Base-by-base conservation (phyloP, 1,140 invertebrate genomes). In the Hypothenemus hampei region DNA sequence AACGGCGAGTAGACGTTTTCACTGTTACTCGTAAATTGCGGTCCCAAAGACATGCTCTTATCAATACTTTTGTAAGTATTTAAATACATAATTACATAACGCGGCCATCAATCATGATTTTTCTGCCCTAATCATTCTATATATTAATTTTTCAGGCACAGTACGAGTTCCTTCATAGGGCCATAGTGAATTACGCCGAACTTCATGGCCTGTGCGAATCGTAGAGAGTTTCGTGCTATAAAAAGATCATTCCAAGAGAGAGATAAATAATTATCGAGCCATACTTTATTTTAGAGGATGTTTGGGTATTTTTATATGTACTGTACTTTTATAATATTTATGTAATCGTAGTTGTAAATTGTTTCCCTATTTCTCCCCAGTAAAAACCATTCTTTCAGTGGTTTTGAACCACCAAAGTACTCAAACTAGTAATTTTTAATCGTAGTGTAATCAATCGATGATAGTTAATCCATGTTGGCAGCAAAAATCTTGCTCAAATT, bases 121-220 rank as follows among this genome's bases (percentile, higher is more conserved):
- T 8, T 37, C 15, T 37, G 15, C 7, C 16, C 35, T 37, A 29
- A 1, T 37, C 35, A 8, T 15, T 37, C 7, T 13, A 37, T 8
- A 37, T 2, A 3, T 16, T 16, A 16, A 37, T 53, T 39, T 53
- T 59, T 13, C 75, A 92, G 89, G 82, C 87, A 68, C 89, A 93
- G 74, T 93, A 92, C 71, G 89, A 93, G 79, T 93, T 93, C 76
- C 76, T 91, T 63, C 86, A 93, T 77, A 85, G 89, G 73, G 89
- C 89, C 69, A 87, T 93, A 70, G 80, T 90, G 49, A 91, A 91
- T 73, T 93, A 91, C 71, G 83, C 89, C 58, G 89, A 93, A 71
- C 78, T 91, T 59, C 87, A 91, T 74, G 86, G 87, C 68, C 68
- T 84, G 54, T 77, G 68, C 61, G 69, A 72, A 47, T 64, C 59